Evolutionary conservation across 2,113 vertebrate species (phyloP).

Genomic region (Scatophagus argus): DNA sequence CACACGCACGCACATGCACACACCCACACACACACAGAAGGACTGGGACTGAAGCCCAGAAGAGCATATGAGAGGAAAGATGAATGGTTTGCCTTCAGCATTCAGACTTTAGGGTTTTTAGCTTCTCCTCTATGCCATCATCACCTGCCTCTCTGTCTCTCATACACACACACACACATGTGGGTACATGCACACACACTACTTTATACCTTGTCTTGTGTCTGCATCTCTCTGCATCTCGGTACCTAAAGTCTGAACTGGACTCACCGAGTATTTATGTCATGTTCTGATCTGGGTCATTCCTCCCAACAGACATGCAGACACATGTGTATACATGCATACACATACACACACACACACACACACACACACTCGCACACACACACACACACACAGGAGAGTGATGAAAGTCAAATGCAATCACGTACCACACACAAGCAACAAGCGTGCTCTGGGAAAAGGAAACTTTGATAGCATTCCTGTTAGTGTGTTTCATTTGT

Average conservation of each 20-base stretch:
- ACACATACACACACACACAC: conserved; percentile 33
- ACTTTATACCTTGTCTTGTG: conserved; percentile 19
- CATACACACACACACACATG: background rate
- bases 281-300: conserved; percentile 73
- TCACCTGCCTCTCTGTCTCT: background rate
- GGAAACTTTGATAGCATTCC: conserved; percentile 42
- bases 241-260: conserved; percentile 27
- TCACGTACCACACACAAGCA: conserved; percentile 65
- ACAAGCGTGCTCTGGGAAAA: conserved; percentile 29
- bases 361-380: conserved; percentile 17
- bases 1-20: conserved; percentile 22
- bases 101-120: conserved; percentile 67
- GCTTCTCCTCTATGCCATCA: conserved; percentile 26
- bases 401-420: conserved; percentile 83
- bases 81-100: conserved; percentile 77
- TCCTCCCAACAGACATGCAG: conserved; percentile 34
- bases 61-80: conserved; percentile 76
- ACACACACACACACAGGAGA: conserved; percentile 39
- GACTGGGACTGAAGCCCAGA: conserved; percentile 74
- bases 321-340: too few species aligned
- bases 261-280: conserved; percentile 52
- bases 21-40: conserved; percentile 25
- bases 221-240: conserved; percentile 14
- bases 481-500: conserved; percentile 29
- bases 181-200: conserved; percentile 5